Percentiles rank a stretch among this genome's conserved stretches.
phyloP scores from a whole-genome alignment of 2,888 invertebrate genomes.

The Cryptops parisi region DNA sequence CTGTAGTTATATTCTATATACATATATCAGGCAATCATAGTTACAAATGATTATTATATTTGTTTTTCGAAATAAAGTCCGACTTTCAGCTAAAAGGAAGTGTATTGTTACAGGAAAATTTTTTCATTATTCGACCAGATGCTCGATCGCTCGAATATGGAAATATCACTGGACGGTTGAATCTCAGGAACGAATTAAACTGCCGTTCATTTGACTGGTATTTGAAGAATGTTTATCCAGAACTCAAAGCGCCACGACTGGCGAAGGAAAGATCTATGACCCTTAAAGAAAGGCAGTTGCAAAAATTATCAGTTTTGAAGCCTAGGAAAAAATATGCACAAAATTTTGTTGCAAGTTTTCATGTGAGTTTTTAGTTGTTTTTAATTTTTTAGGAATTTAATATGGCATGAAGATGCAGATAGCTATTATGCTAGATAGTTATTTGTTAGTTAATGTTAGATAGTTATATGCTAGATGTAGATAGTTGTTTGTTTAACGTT shows the following conservation, averaged over 20 bases:
- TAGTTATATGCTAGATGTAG: too few relatives aligned
- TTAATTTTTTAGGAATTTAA: neutral
- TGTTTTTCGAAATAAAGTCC: too few relatives aligned
- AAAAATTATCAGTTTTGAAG: constrained; percentile 45
- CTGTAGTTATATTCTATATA: too few relatives aligned
- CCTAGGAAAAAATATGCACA: constrained; percentile 60
- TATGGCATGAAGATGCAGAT: neutral
- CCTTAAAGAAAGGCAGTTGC: constrained; percentile 23
- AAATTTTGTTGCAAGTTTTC: constrained; percentile 29
- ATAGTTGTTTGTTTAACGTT: too few relatives aligned
- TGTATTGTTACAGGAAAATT: constrained; percentile 62
- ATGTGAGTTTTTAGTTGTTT: constrained; percentile 22
- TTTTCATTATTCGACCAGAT: constrained; percentile 47
- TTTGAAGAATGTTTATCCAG: constrained; percentile 67
- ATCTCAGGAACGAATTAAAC: constrained; percentile 52
- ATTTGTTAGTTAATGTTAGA: too few relatives aligned
- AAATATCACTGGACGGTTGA: constrained; percentile 57
- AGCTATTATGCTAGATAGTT: too few relatives aligned
- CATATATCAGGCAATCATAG: too few relatives aligned
- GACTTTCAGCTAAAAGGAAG: too few relatives aligned
- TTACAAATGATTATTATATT: too few relatives aligned
- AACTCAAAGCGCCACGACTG: constrained; percentile 47
- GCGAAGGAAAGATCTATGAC: constrained; percentile 35
- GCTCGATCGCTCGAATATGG: constrained; percentile 46
- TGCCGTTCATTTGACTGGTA: constrained; percentile 83